phyloP scores from a whole-genome alignment of 2,113 vertebrate genomes.

The Balaenoptera acutorostrata region DNA sequence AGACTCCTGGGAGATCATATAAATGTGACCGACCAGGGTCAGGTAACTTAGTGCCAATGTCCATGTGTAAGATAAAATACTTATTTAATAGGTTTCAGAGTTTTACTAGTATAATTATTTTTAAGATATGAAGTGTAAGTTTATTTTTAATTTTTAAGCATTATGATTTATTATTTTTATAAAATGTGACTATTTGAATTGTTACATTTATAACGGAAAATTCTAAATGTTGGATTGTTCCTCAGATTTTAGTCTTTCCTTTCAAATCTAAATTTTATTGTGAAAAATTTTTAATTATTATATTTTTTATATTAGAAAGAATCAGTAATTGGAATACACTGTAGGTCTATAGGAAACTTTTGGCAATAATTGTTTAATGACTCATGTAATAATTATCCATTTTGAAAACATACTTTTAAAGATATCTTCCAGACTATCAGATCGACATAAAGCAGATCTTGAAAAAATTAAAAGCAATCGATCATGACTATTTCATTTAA shows the following conservation, averaged over 20 bases:
- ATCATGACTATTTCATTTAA: not conserved
- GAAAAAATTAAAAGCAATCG: conserved; percentile 39
- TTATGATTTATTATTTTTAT: conserved; percentile 24
- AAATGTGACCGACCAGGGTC: not conserved
- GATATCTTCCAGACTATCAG: conserved; percentile 23
- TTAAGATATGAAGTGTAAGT: not conserved
- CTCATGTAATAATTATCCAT: conserved; percentile 4
- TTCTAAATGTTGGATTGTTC: conserved; percentile 13
- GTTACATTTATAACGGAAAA: not conserved
- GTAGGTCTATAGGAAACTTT: conserved; percentile 30
- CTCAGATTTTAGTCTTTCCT: conserved; percentile 18
- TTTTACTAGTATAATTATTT: conserved; percentile 41
- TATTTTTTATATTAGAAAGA: not conserved
- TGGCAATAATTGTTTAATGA: conserved; percentile 58
- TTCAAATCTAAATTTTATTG: conserved; percentile 28
- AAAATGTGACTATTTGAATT: conserved; percentile 16
- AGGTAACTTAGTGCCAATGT: not conserved
- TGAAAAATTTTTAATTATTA: not conserved
- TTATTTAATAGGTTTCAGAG: conserved; percentile 9
- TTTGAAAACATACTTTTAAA: conserved; percentile 51
- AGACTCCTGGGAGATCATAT: not conserved
- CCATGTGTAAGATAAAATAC: conserved; percentile 25
- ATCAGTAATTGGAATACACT: not conserved
- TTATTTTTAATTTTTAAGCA: conserved; percentile 36
- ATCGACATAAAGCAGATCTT: conserved; percentile 45